These are phyloP conservation scores for Geococcyx californianus DNA, from an alignment of 2,113 vertebrate genomes.

Conservation along the genomic window DNA sequence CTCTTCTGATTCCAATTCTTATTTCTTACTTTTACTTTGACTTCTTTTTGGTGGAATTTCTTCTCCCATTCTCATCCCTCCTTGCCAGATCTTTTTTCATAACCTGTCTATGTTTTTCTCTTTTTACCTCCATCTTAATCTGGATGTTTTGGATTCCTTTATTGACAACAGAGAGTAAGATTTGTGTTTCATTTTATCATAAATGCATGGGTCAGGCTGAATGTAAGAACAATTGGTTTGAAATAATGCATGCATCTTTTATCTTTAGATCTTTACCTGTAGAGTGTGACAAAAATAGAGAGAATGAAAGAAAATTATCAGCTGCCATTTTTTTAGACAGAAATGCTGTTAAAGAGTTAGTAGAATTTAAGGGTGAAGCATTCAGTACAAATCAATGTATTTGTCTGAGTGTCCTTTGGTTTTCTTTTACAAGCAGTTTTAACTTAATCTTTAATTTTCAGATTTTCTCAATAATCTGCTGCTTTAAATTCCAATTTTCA, in stretches of 20 bases:
- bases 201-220: conserved; percentile 5
- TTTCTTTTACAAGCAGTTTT: not conserved
- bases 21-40: not conserved
- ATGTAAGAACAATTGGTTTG: not conserved
- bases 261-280: not conserved
- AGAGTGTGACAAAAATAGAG: not conserved
- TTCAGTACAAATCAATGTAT: not conserved
- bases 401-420: not conserved
- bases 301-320: not conserved
- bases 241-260: not conserved
- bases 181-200: not conserved
- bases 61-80: not conserved
- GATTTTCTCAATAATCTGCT: not conserved
- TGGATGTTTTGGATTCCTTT: conserved; percentile 23
- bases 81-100: not conserved
- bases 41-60: not conserved
- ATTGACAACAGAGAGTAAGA: conserved; percentile 69
- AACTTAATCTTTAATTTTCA: not conserved
- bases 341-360: not conserved
- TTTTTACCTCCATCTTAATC: not conserved
- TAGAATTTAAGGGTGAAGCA: not conserved
- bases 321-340: not conserved
- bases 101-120: not conserved
- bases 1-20: not conserved
- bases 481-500: not conserved